phyloP scores from a whole-genome alignment of 2,888 invertebrate species.

The Tetranychus piercei region DNA sequence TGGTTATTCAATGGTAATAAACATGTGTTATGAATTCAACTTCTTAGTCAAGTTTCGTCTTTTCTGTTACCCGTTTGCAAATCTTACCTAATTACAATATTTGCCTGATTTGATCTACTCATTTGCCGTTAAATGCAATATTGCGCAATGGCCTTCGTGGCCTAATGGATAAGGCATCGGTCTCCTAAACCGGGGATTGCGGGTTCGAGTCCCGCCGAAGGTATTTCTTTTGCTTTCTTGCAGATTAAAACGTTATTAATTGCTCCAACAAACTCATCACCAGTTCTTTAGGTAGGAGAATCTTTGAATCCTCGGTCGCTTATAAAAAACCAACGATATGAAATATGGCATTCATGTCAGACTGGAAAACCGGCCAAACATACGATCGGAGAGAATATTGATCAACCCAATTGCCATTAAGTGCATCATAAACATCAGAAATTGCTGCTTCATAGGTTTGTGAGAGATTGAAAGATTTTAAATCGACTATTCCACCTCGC shows the following conservation, averaged over 20 bases:
- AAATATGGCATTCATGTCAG: neutral
- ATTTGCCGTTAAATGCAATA: too few species aligned
- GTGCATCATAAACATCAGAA: neutral
- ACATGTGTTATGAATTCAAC: neutral
- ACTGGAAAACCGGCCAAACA: neutral
- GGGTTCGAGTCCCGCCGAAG: constrained; percentile 36
- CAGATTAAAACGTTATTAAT: too few species aligned
- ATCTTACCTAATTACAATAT: neutral
- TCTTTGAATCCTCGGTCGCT: neutral
- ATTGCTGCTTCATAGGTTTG: neutral
- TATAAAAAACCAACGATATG: neutral
- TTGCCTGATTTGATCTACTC: neutral
- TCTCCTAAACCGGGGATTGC: constrained; percentile 38
- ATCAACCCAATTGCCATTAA: neutral
- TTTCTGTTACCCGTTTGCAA: neutral
- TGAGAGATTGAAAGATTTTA: neutral
- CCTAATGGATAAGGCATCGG: constrained; percentile 38
- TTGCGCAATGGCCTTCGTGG: constrained; percentile 33
- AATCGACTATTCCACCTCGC: neutral
- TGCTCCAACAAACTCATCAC: constrained; percentile 31
- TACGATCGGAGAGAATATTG: neutral
- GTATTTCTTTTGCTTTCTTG: too few species aligned
- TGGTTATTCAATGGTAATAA: constrained; percentile 44
- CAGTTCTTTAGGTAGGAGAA: constrained; percentile 18
- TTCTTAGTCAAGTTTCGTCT: neutral